Evolutionary conservation across 1,140 invertebrate genomes (phyloP).

Genomic region (Aporrectodea caliginosa): DNA sequence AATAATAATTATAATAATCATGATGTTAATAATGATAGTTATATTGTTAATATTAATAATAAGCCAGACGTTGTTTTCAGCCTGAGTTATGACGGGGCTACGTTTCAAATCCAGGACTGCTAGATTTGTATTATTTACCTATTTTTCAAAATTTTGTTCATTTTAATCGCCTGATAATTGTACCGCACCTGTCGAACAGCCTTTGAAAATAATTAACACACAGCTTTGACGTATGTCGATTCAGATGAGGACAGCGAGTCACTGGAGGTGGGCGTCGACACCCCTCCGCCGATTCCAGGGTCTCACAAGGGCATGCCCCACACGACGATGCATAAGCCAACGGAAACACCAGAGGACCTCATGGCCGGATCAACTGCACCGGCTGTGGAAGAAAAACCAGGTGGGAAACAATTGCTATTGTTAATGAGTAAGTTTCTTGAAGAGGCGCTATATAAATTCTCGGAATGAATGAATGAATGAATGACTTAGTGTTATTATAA

Average conservation of each 20-base stretch:
- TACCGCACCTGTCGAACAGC: slow-evolving; percentile 36
- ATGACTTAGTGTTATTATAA: no score
- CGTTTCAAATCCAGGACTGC: no score
- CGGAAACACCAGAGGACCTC: slow-evolving; percentile 67
- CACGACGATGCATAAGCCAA: slow-evolving; percentile 89
- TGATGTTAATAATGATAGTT: no score
- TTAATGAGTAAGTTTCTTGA: no score
- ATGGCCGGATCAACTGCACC: slow-evolving; percentile 28
- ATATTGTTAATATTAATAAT: no score
- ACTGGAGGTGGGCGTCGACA: slow-evolving; percentile 61
- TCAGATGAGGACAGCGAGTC: slow-evolving; percentile 84
- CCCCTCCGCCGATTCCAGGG: slow-evolving; percentile 63
- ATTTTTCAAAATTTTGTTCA: not conserved
- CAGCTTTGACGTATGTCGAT: slow-evolving; percentile 99
- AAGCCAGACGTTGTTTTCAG: no score
- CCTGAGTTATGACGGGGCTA: no score
- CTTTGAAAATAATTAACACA: slow-evolving; percentile 56
- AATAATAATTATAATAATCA: no score
- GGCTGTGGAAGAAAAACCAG: slow-evolving; percentile 35
- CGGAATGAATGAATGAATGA: no score
- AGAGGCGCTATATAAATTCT: no score
- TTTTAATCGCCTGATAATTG: not conserved
- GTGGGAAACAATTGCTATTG: no score
- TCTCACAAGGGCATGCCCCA: slow-evolving; percentile 70
- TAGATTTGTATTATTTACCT: not conserved